Base-by-base conservation (phyloP, 2,888 invertebrate species). In the Leucophenga montana region DNA sequence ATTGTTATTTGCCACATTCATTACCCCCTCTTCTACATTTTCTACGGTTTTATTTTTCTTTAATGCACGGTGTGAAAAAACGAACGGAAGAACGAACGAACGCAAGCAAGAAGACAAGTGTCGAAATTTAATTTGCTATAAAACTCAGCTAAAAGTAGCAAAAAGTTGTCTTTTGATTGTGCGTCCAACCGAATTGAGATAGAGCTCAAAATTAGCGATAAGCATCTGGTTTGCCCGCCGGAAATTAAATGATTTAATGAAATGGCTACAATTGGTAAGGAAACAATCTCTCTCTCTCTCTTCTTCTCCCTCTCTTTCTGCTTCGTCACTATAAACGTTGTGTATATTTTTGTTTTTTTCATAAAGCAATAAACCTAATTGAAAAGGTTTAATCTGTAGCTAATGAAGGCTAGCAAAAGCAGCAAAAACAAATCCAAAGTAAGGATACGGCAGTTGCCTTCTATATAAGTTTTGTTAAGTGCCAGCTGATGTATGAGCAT, bases 241-340 rank as follows among this genome's bases (percentile, higher is more conserved):
- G 82, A 82, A 84, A 84, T 82, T 79, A 83, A 83, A 84, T 84
- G 83, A 84, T 83, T 84, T 84, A 82, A 84, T 79, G 83, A 83
- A 83, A 82, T 78, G 75, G 74, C 77, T 72, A 66, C 72, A 75
- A 73, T 78, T 80, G 74, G 71, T 68, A 67, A 77, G 71, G 71
- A 22, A 39, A 20, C 11, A 11, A 54, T 39, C 11, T 39, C 9
- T 11, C 9, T 5, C 8, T 3, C 8, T 39, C 8, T 39, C 11
- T 39, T 39, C 11, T 39, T 39, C 11, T 5, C 8, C 8, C 8
- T 33, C 8, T 33, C 8, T 33, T 48, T 48, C 4, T 13, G 48
- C 13, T n/a, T 48, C 70, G 71, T 69, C 69, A 72, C 77, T 74
- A 75, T 79, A 83, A 79, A 74, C 65, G 74, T 70, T 54, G 61